Evolutionary conservation across 2,888 invertebrate genomes (phyloP).

Genomic region (Priapulus caudatus): DNA sequence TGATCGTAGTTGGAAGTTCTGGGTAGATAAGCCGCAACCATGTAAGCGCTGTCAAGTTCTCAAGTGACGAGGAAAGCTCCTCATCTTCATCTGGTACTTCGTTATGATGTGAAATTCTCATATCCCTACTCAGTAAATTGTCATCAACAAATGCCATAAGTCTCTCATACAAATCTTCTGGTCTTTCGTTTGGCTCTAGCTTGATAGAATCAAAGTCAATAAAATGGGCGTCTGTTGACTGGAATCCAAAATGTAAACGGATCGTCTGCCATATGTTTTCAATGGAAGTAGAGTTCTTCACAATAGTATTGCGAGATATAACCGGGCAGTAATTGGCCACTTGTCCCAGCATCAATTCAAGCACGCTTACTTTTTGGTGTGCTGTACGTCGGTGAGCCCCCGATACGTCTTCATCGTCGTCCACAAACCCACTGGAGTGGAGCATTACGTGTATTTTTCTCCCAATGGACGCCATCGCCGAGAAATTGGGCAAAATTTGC

Average conservation of each 20-base stretch:
- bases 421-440: slow-evolving; percentile 8
- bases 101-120: too few species aligned
- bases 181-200: slow-evolving; percentile 16
- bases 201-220: slow-evolving; percentile 18
- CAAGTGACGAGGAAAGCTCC: too few species aligned
- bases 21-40: slow-evolving; percentile 20
- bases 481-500: too few species aligned
- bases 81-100: too few species aligned
- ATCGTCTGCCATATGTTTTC: slow-evolving; percentile 14
- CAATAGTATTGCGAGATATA: slow-evolving; percentile 11
- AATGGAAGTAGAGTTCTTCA: slow-evolving; percentile 8
- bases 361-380: slow-evolving; percentile 10
- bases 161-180: slow-evolving; percentile 19
- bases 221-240: too few species aligned
- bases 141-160: slow-evolving; percentile 19
- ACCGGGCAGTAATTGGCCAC: neutral
- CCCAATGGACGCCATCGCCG: too few species aligned
- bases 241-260: too few species aligned
- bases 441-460: too few species aligned
- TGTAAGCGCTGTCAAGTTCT: too few species aligned
- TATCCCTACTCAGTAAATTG: slow-evolving; percentile 17
- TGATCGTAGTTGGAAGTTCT: neutral
- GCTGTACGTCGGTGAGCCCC: slow-evolving; percentile 2
- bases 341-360: slow-evolving; percentile 13
- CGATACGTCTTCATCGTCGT: slow-evolving; percentile 6